Evolutionary conservation across 2,888 invertebrate species (phyloP).

Genomic region (Epinotia demarniana): DNA sequence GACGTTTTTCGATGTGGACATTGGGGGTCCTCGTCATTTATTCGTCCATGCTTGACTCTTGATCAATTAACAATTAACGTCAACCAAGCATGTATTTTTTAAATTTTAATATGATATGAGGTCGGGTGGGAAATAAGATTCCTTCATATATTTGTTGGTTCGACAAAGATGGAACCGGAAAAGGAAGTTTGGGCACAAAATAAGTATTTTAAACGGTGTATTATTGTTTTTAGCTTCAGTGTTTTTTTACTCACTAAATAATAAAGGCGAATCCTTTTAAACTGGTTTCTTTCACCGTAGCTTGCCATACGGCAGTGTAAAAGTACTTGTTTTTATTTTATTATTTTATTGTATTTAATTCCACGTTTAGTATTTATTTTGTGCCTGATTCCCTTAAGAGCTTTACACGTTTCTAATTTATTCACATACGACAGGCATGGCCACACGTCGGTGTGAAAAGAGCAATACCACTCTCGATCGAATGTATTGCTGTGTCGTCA

Average conservation of each 20-base stretch:
- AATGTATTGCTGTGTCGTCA: neutral
- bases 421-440: neutral
- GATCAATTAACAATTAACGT: neutral
- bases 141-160: neutral
- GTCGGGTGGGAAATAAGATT: neutral
- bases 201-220: neutral
- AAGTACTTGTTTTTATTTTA: no score
- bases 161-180: slow-evolving; percentile 17
- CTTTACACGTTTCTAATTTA: neutral
- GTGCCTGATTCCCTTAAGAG: neutral
- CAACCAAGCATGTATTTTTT: no score
- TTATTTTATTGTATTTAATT: no score
- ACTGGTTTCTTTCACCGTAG: no score
- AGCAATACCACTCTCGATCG: neutral
- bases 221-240: no score
- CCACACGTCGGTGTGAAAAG: neutral
- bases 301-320: no score
- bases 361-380: neutral
- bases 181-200: neutral
- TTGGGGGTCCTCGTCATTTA: no score
- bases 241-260: no score
- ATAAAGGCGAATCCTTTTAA: no score
- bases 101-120: no score
- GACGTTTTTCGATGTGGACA: no score
- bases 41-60: neutral